These are phyloP conservation scores for Patella caerulea DNA, from an alignment of 2,888 invertebrate genomes.

Conservation along the genomic window DNA sequence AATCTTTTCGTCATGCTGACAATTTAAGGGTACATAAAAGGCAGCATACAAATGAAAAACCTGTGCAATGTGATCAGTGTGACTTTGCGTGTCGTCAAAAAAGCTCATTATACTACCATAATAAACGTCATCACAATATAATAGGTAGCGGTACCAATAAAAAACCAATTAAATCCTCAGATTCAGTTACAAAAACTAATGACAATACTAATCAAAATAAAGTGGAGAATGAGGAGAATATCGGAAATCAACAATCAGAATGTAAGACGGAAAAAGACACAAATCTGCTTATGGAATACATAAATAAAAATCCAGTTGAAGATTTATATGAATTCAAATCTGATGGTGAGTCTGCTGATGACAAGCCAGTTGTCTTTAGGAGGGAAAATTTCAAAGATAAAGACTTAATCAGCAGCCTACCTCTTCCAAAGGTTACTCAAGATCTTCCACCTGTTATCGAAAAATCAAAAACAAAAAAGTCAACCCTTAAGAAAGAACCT, in stretches of 20 bases:
- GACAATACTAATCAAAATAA: constrained; percentile 19
- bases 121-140: constrained; percentile 48
- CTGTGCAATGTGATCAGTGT: constrained; percentile 67
- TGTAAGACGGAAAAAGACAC: background rate
- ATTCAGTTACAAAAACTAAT: constrained; percentile 13
- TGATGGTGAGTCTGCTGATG: constrained; percentile 59
- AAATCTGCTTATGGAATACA: background rate
- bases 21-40: constrained; percentile 67
- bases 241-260: background rate
- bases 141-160: constrained; percentile 7
- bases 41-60: constrained; percentile 69
- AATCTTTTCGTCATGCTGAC: constrained; percentile 67
- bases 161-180: background rate
- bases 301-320: constrained; percentile 17
- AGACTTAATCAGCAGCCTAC: constrained; percentile 20
- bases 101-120: constrained; percentile 66
- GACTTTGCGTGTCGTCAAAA: constrained; percentile 68
- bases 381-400: constrained; percentile 26
- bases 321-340: constrained; percentile 64
- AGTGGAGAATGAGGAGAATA: background rate
- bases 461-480: constrained; percentile 20
- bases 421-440: constrained; percentile 33
- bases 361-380: constrained; percentile 37
- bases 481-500: constrained; percentile 31
- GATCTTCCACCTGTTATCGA: constrained; percentile 25